These are phyloP conservation scores for Crax fasciolata DNA, from an alignment of 2,797 vertebrate genomes.

Conservation along the genomic window DNA sequence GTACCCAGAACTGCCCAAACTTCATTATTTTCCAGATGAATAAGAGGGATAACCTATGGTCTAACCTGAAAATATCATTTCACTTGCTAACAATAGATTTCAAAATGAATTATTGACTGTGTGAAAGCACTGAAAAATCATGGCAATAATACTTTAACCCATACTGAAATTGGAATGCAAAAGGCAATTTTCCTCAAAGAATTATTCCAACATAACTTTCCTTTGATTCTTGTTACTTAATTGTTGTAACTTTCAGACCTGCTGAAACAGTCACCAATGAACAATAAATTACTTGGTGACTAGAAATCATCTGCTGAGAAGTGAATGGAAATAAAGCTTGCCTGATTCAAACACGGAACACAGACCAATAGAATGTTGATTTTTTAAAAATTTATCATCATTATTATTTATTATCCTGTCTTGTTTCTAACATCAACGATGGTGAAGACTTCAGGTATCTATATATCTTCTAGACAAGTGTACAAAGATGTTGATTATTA, in stretches of 20 bases:
- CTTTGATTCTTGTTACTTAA: not conserved
- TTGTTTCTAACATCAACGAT: not conserved
- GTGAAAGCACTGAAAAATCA: not conserved
- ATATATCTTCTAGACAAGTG: not conserved
- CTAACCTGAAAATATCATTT: not conserved
- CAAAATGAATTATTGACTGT: not conserved
- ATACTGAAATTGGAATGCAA: not conserved
- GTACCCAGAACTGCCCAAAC: not conserved
- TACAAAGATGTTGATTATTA: not conserved
- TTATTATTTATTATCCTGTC: not conserved
- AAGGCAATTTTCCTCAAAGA: not conserved
- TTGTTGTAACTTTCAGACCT: not conserved
- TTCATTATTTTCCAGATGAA: conserved; percentile 10
- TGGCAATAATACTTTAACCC: not conserved
- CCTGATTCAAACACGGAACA: not conserved
- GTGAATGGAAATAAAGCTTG: not conserved
- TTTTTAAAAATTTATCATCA: not conserved
- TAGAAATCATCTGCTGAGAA: not conserved
- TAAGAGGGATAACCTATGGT: not conserved
- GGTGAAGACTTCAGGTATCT: not conserved
- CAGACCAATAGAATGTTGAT: not conserved
- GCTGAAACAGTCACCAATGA: not conserved
- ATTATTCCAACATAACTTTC: not conserved
- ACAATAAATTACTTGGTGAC: not conserved
- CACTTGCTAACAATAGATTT: not conserved